phyloP scores from a whole-genome alignment of 1,140 invertebrate genomes.

The Eupristina koningsbergeri region DNA sequence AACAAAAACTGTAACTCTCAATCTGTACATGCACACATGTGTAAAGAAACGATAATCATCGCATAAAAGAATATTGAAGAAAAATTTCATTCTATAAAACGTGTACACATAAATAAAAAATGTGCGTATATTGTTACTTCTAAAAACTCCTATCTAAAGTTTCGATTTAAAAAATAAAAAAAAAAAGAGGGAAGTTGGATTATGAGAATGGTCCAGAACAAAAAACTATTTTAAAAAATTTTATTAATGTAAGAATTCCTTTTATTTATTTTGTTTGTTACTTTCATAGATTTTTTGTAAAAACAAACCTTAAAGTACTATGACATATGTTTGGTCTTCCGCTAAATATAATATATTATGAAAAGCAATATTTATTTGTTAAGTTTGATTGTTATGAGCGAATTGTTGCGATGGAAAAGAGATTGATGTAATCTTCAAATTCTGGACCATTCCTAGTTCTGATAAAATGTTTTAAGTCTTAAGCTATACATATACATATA shows the following conservation, averaged over 20 bases:
- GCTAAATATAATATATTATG: constrained; percentile 14
- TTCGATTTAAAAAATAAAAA: constrained; percentile 45
- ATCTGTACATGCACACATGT: constrained; percentile 42
- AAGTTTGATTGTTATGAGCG: neutral
- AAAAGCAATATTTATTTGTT: constrained; percentile 31
- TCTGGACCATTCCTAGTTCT: constrained; percentile 64
- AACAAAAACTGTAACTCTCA: constrained; percentile 44
- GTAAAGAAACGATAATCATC: constrained; percentile 29
- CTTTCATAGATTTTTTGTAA: constrained; percentile 34
- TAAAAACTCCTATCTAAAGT: constrained; percentile 48
- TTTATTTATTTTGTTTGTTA: constrained; percentile 21
- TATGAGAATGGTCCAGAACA: constrained; percentile 49
- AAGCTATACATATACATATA: constrained; percentile 68
- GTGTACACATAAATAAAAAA: constrained; percentile 33
- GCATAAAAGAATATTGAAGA: constrained; percentile 20
- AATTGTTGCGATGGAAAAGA: constrained; percentile 1
- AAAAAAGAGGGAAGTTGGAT: constrained; percentile 17
- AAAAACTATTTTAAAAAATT: constrained; percentile 22
- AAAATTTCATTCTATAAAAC: constrained; percentile 40
- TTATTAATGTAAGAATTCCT: constrained; percentile 19
- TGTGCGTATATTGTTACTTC: constrained; percentile 44
- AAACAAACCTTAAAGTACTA: constrained; percentile 53
- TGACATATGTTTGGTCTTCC: constrained; percentile 42
- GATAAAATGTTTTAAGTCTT: constrained; percentile 65
- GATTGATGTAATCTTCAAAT: constrained; percentile 4